Evolutionary conservation across 2,113 vertebrate species (phyloP), one percentile per base, ranked within the genome.

Genomic region (Pygathrix nemaeus): DNA sequence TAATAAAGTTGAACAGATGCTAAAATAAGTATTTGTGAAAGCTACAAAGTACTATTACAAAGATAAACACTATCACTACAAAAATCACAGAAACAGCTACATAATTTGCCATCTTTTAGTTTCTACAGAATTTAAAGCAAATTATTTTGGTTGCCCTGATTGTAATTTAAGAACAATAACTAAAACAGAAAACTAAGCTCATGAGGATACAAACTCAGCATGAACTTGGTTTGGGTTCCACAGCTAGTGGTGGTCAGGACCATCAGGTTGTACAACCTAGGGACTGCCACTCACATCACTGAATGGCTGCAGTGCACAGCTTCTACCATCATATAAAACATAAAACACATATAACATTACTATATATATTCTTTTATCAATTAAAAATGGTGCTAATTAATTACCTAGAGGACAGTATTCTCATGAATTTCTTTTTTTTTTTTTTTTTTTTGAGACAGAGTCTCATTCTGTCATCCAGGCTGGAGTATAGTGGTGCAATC

Each of bases 1-100:
- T 52, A 35, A 43, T 80, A 92, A 94, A 92, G 50, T 35, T 90
- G 10, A 84, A 92, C 9, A 68, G 32, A 50, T 80, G 30, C 13
- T 82, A 86, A 66, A 92, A 85, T 80, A 38, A 94, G 18, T 89
- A 81, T 85, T 11, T 82, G 45, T 96, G 32, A 90, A 86, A 97
- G 84, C 72, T 92, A 92, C 45, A 93, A 38, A 89, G 40, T 68
- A 80, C 21, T 38, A 52, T 75, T n/a, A 64, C 2, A 73, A 73
- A 88, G 38, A 84, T 68, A 88, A 83, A 85, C 40, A 64, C 55
- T 52, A 93, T 52, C 32, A 72, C 50, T 68, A 91, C 48, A 92
- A 88, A 92, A 64, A 76, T 75, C n/a, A 92, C 0, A 95, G 61
- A 84, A 80, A 80, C 25, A 17, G 16, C 32, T 66, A 87, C 4